phyloP scores from a whole-genome alignment of 2,888 invertebrate genomes.

The Drosophila niveifrons region DNA sequence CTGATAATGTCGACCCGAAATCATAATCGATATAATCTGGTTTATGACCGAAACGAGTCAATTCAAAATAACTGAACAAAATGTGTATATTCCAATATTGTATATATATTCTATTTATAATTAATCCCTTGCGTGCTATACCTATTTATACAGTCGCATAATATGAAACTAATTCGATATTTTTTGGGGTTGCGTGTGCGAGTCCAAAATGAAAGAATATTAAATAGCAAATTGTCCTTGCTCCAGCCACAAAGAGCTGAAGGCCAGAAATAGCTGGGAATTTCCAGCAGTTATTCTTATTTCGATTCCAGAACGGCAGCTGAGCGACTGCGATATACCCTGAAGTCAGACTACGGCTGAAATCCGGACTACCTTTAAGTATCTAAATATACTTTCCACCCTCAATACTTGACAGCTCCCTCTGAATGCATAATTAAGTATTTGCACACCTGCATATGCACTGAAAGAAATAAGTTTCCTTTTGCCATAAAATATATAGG shows the following conservation, averaged over 20 bases:
- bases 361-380: not conserved
- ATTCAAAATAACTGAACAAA: not conserved
- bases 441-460: not conserved
- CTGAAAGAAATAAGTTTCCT: not conserved
- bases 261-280: conserved; percentile 58
- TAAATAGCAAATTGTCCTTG: conserved; percentile 26
- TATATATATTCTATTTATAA: conserved; percentile 56
- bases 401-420: not conserved
- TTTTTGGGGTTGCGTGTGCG: conserved; percentile 42
- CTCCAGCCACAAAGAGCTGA: not conserved
- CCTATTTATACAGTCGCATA: conserved; percentile 47
- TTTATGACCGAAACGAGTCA: conserved; percentile 7
- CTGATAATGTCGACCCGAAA: not conserved
- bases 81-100: conserved; percentile 17
- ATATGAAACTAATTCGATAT: not conserved
- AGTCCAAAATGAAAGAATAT: conserved; percentile 1
- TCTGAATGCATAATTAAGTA: conserved; percentile 1
- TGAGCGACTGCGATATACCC: not conserved
- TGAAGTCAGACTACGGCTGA: not conserved
- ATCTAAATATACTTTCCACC: not conserved
- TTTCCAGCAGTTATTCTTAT: conserved; percentile 48
- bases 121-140: conserved; percentile 33
- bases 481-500: not conserved
- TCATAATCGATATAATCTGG: conserved; percentile 1
- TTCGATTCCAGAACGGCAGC: not conserved